Evolutionary conservation across 1,140 invertebrate genomes (phyloP).

Genomic region (Solen grandis): DNA sequence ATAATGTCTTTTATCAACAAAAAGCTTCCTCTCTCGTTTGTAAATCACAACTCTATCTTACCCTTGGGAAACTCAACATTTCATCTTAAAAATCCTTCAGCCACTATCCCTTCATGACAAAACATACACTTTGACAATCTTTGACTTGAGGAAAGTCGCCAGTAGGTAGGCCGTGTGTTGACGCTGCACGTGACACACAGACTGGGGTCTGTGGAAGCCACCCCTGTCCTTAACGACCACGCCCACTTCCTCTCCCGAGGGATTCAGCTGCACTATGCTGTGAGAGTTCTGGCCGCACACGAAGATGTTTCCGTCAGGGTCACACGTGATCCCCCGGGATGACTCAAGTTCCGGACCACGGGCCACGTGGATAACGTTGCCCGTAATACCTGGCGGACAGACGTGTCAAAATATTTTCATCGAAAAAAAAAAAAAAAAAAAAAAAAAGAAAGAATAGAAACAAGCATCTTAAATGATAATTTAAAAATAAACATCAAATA

Average conservation of each 20-base stretch:
- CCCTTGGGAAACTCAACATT: too few species aligned
- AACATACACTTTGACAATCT: conserved; percentile 45
- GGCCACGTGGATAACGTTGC: conserved; percentile 16
- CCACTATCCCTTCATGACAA: conserved; percentile 7
- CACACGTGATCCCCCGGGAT: conserved; percentile 22
- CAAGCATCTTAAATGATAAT: too few species aligned
- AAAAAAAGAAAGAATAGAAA: too few species aligned
- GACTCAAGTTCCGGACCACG: conserved; percentile 17
- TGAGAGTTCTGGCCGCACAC: conserved; percentile 46
- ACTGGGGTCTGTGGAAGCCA: conserved; percentile 25
- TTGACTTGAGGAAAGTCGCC: conserved; percentile 43
- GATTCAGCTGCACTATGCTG: conserved; percentile 42
- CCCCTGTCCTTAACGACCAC: conserved; percentile 32
- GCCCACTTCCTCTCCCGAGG: conserved; percentile 26
- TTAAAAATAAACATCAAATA: too few species aligned
- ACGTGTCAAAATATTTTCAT: too few species aligned
- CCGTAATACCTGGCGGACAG: background rate
- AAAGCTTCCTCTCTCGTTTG: too few species aligned
- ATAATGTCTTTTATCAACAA: too few species aligned
- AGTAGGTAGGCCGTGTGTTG: conserved; percentile 15
- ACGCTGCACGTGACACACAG: conserved; percentile 18
- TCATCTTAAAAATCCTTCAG: too few species aligned
- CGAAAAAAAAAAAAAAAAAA: too few species aligned
- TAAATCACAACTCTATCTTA: too few species aligned
- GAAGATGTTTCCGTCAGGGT: conserved; percentile 42